Percentiles rank a stretch among this genome's conserved stretches.
Conservation (phyloP, 2,113 vertebrate species). For the Accipiter cooperii region DNA sequence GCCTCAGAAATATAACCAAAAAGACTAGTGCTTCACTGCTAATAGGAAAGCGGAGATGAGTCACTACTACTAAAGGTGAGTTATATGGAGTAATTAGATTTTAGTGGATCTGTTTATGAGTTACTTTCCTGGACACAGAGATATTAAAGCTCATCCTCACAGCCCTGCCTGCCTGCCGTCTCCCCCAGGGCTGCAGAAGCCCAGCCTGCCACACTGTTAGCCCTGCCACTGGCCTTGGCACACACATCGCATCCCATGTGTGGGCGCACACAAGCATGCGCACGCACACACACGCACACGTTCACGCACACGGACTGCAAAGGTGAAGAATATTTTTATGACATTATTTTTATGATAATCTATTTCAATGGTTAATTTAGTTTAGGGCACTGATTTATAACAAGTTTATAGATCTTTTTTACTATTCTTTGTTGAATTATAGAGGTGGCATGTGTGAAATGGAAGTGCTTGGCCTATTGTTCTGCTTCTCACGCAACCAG, state of each 20-base stretch:
- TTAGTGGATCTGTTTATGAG: conserved; percentile 51
- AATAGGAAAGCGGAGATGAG: neutral
- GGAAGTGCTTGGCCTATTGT: conserved; percentile 79
- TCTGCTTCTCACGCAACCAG: conserved; percentile 77
- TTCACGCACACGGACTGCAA: neutral
- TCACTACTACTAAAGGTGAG: conserved; percentile 20
- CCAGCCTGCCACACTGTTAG: neutral
- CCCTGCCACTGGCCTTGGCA: neutral
- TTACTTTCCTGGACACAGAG: conserved; percentile 38
- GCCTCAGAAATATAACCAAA: neutral
- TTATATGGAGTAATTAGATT: conserved; percentile 42
- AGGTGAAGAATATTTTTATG: conserved; percentile 76
- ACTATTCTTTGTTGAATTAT: conserved; percentile 76
- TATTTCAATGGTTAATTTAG: conserved; percentile 77
- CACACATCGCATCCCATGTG: rapidly evolving
- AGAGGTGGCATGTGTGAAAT: conserved; percentile 77
- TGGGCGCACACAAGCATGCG: neutral
- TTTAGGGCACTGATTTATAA: conserved; percentile 76
- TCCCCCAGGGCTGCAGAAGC: neutral
- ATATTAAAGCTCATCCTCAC: neutral
- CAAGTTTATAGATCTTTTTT: conserved; percentile 76
- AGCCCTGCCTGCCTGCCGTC: neutral
- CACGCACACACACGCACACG: neutral
- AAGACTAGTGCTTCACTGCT: neutral
- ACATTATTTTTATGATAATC: conserved; percentile 77